Evolutionary conservation across 2,113 vertebrate genomes (phyloP), one percentile per base, ranked within the genome.

Genomic region (Calcarius ornatus): DNA sequence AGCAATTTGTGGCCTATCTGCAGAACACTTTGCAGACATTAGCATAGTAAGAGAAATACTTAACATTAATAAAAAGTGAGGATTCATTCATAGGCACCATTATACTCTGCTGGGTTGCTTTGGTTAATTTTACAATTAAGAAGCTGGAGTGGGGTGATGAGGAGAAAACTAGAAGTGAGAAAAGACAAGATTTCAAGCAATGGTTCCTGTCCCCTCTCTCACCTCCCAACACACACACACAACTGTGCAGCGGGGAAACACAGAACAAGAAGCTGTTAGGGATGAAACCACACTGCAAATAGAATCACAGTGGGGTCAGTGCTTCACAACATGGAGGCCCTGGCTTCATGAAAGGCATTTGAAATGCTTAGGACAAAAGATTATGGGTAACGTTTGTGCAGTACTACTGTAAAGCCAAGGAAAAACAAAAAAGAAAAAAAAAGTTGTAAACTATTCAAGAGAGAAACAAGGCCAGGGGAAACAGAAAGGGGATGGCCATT

Each of bases 1-100:
- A 94, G 78, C 70, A 91, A 89, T 94, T 93, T 91, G 86, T 95
- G 83, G 61, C 78, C 50, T 95, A 94, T 87, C 77, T 96, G 45
- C 38, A 93, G 78, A 95, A 92, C 83, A 87, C 38, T 78, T 96
- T 92, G 60, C 77, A 96, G 66, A 80, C 37, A 95, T 70, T 75
- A 93, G 35, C 54, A 78, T 16, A 81, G 51, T 37, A 95, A 95
- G 69, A 89, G 31, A 88, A 92, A 93, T 64, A 83, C 37, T 94
- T 70, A 81, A 71, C n/a, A 71, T 93, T 81, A 91, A 92, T 65
- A 85, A 57, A 94, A 91, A 18, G 33, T 48, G 35, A 10, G 1
- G 5, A n/a, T 89, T 86, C 48, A 66, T 81, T 87, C 88, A 91
- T 31, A 73, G 50, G 48, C 45, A 86, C 16, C 2, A 1, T 71